Base-by-base conservation (phyloP, 1,140 invertebrate species). In the Diachasmimorpha longicaudata region DNA sequence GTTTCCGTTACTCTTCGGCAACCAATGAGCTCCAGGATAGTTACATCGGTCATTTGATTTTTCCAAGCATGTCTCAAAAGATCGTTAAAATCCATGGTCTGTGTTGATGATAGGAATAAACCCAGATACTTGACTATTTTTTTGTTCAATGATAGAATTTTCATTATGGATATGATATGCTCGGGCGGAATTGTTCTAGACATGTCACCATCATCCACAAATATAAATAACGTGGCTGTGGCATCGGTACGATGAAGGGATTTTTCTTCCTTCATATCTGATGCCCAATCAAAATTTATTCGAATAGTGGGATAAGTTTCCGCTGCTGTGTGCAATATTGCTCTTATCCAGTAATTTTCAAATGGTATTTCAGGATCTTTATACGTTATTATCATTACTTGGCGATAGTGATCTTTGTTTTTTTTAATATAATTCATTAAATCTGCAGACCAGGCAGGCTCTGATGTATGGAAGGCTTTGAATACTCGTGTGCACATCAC, bases 141-240 rank as follows among this genome's bases (percentile, higher is more conserved):
- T 6, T 31, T 31, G 31, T 31, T 31, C 31, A 31, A 31, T 31
- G 31, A 31, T 31, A 31, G 6, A 31, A 3, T 6, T 31, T 31
- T 31, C 31, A 31, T 31, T 2, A 31, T 31, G 2, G 31, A 31
- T 2, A 31, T 31, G 2, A 31, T 31, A 2, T 31, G 31, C 6
- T 31, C 2, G 31, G 31, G 31, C 31, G 6, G 2, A 31, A 31
- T 6, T 31, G n/a, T 31, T 31, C 31, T 6, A 2, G 31, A 31
- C 31, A 31, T 31, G 31, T 14, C 6, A 0, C 31, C 6, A 39
- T 75, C 73, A 37, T 23, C 25, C 9, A 75, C 48, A 14, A 69
- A 69, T 10, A 75, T 75, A n/a, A 52, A 75, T 10, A 75, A 69
- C 19, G 73, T 75, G 16, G 23, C 44, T 16, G 73, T 25, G 2